Evolutionary conservation across 2,113 vertebrate species (phyloP).

Genomic region (Antennarius striatus): DNA sequence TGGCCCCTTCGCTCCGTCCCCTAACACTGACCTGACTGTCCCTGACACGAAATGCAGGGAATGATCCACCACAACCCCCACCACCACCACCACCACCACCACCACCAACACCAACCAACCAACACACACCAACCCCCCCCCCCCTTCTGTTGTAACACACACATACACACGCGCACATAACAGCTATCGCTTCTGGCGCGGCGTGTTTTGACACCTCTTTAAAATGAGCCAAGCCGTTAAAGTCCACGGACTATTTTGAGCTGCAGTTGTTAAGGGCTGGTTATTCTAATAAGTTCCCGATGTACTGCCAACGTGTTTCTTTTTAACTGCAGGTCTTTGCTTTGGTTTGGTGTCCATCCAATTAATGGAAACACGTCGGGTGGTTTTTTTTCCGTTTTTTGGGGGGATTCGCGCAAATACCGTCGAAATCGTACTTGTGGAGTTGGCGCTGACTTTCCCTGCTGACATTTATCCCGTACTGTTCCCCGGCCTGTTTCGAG

Average conservation of each 20-base stretch:
- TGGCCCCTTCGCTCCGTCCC: constrained; percentile 63
- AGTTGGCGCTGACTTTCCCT: neutral
- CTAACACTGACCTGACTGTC: constrained; percentile 61
- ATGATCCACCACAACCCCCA: constrained; percentile 36
- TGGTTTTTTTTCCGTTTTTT: neutral
- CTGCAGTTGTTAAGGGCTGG: constrained; percentile 69
- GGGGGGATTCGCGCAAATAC: too few species aligned
- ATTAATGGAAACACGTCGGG: constrained; percentile 26
- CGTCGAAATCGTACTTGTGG: too few species aligned
- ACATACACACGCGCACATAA: constrained; percentile 29
- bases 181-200: constrained; percentile 46
- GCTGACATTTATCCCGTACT: constrained; percentile 4
- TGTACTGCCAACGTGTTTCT: constrained; percentile 69
- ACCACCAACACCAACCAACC: neutral
- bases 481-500: constrained; percentile 15
- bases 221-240: constrained; percentile 58
- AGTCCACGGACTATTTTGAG: constrained; percentile 67
- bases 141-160: constrained; percentile 15
- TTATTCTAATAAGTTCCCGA: constrained; percentile 64
- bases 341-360: constrained; percentile 37
- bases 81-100: neutral
- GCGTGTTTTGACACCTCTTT: constrained; percentile 68
- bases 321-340: constrained; percentile 44
- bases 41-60: constrained; percentile 51
- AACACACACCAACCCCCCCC: neutral